Percentiles rank a stretch among this genome's conserved stretches.
These are phyloP conservation scores for Heliangelus exortis DNA, from an alignment of 2,797 vertebrate genomes.

Conservation along the genomic window DNA sequence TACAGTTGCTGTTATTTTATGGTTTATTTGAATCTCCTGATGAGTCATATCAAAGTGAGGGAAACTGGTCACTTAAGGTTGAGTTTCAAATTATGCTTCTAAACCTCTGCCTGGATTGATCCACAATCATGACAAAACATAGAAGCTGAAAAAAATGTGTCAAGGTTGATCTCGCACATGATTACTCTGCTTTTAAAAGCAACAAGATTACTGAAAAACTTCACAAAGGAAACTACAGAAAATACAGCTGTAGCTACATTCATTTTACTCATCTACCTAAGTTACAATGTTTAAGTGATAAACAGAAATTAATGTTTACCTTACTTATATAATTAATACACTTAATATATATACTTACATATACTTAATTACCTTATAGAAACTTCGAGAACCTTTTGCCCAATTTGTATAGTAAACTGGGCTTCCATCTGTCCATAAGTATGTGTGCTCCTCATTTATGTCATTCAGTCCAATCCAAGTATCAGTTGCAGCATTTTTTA, in stretches of 20 bases:
- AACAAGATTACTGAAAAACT: neutral
- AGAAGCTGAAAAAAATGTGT: neutral
- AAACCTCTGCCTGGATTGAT: neutral
- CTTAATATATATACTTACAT: too few relatives aligned
- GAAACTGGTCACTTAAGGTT: neutral
- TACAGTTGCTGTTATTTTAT: neutral
- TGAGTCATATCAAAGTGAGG: neutral
- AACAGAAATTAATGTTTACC: neutral
- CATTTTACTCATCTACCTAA: neutral
- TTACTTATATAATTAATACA: conserved; percentile 47
- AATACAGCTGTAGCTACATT: neutral
- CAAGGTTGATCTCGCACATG: neutral
- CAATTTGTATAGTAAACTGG: conserved; percentile 89
- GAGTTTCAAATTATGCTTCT: neutral
- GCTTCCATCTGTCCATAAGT: conserved; percentile 92
- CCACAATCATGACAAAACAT: neutral
- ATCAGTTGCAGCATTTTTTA: conserved; percentile 75
- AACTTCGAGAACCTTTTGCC: conserved; percentile 87
- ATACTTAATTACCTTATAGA: neutral
- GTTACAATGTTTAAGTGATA: neutral
- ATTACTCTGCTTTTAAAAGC: neutral
- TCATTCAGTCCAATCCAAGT: conserved; percentile 94
- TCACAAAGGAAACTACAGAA: neutral
- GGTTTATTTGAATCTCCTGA: neutral
- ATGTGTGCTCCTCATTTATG: conserved; percentile 86